Evolutionary conservation across 1,140 invertebrate species (phyloP).

Genomic region (Drosophila micromelanica): DNA sequence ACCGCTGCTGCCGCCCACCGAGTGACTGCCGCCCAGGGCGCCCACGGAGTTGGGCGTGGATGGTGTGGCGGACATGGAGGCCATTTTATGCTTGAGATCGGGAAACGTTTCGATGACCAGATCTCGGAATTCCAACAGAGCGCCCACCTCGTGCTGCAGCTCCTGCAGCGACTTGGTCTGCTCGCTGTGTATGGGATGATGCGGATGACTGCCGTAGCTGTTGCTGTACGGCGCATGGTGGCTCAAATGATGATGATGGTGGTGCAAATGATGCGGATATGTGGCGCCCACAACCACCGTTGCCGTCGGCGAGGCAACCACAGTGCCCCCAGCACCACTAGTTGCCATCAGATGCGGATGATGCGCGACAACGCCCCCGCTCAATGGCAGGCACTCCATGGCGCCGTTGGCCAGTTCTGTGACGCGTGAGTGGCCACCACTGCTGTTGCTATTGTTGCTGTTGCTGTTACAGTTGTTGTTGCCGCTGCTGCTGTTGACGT

Average conservation of each 20-base stretch:
- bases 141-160: conserved; percentile 95
- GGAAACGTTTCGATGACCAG: conserved; percentile 96
- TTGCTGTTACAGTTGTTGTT: background rate
- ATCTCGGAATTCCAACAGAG: conserved; percentile 94
- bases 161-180: conserved; percentile 86
- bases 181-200: conserved; percentile 82
- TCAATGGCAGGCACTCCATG: conserved; percentile 80
- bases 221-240: conserved; percentile 73
- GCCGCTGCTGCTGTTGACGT: conserved; percentile 1
- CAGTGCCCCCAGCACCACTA: conserved; percentile 31
- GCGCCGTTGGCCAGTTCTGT: conserved; percentile 59
- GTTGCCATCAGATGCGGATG: conserved; percentile 68
- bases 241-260: conserved; percentile 70
- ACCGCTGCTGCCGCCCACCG: conserved; percentile 56
- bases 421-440: conserved; percentile 49
- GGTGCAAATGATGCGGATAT: conserved; percentile 75
- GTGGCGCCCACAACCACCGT: conserved; percentile 72
- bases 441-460: conserved; percentile 29
- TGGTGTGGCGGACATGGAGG: conserved; percentile 84
- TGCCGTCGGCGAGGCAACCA: conserved; percentile 58
- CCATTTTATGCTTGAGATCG: conserved; percentile 93
- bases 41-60: conserved; percentile 72
- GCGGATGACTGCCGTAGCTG: conserved; percentile 72
- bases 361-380: conserved; percentile 47
- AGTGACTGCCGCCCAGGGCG: conserved; percentile 83